phyloP scores from a whole-genome alignment of 92 coral and sea anemone species.

The Desmophyllum pertusum region DNA sequence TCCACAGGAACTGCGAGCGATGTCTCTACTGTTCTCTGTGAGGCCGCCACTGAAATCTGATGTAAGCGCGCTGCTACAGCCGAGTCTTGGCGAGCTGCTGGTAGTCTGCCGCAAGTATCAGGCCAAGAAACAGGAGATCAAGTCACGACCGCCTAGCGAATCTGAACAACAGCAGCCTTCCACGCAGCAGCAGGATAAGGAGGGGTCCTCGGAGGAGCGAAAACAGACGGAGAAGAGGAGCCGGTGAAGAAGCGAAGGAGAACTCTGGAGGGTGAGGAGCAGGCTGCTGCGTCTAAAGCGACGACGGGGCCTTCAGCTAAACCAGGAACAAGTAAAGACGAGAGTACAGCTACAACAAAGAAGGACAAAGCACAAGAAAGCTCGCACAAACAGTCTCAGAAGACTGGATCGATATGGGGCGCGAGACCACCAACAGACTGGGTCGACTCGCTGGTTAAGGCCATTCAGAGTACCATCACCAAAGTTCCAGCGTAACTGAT shows the following conservation, averaged over 20 bases:
- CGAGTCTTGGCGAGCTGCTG: slow-evolving; percentile 76
- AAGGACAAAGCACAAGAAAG: slow-evolving; percentile 44
- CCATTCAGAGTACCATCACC: slow-evolving; percentile 67
- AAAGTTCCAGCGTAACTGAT: slow-evolving; percentile 65
- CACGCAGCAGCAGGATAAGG: slow-evolving; percentile 31
- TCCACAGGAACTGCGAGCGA: slow-evolving; percentile 79
- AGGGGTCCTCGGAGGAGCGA: slow-evolving; percentile 13
- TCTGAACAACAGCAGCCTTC: slow-evolving; percentile 20
- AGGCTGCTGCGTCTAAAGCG: slow-evolving; percentile 16
- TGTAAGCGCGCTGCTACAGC: slow-evolving; percentile 73
- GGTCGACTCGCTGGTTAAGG: slow-evolving; percentile 79
- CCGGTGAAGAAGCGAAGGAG: slow-evolving; percentile 65
- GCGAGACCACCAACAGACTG: slow-evolving; percentile 68
- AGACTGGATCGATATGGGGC: slow-evolving; percentile 59
- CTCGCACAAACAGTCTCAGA: slow-evolving; percentile 44
- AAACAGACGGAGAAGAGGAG: slow-evolving; percentile 53
- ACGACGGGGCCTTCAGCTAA: slow-evolving; percentile 28
- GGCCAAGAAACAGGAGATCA: slow-evolving; percentile 61
- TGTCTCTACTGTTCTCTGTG: slow-evolving; percentile 80
- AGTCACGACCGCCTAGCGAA: slow-evolving; percentile 10
- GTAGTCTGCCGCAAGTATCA: slow-evolving; percentile 78
- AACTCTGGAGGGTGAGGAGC: slow-evolving; percentile 55
- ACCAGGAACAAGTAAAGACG: slow-evolving; percentile 68
- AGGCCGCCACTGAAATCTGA: slow-evolving; percentile 82
- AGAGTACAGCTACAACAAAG: slow-evolving; percentile 42